phyloP scores from a whole-genome alignment of 1,140 invertebrate species.

The Belonocnema kinseyi region DNA sequence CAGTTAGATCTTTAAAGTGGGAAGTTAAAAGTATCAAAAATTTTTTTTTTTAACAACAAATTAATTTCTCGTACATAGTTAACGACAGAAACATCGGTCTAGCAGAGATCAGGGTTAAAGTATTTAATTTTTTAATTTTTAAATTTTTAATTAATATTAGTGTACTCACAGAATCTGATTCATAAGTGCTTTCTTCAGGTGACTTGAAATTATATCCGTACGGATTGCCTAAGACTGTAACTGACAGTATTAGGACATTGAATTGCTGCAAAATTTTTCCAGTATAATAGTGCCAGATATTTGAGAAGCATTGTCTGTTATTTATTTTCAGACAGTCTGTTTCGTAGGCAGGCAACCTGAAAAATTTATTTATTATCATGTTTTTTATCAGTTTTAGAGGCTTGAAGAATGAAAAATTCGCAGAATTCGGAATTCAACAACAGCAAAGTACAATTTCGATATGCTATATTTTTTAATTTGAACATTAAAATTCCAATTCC shows the following conservation, averaged over 20 bases:
- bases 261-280: conserved; percentile 91
- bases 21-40: too few species aligned
- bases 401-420: too few species aligned
- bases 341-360: conserved; percentile 89
- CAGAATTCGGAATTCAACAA: too few species aligned
- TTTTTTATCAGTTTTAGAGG: neutral
- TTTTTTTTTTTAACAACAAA: too few species aligned
- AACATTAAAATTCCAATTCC: too few species aligned
- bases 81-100: too few species aligned
- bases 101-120: too few species aligned
- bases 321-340: conserved; percentile 80
- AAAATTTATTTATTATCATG: conserved; percentile 52
- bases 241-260: conserved; percentile 90
- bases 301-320: conserved; percentile 76
- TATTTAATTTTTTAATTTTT: too few species aligned
- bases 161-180: conserved; percentile 57
- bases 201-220: conserved; percentile 78
- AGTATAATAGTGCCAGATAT: conserved; percentile 84
- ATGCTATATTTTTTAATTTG: too few species aligned
- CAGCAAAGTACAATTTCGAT: too few species aligned
- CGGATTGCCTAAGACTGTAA: conserved; percentile 94
- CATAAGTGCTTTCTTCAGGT: conserved; percentile 51
- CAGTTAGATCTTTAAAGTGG: too few species aligned
- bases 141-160: neutral
- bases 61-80: too few species aligned